Conservation (phyloP, 2,888 invertebrate genomes). For the Octodonta nipae region DNA sequence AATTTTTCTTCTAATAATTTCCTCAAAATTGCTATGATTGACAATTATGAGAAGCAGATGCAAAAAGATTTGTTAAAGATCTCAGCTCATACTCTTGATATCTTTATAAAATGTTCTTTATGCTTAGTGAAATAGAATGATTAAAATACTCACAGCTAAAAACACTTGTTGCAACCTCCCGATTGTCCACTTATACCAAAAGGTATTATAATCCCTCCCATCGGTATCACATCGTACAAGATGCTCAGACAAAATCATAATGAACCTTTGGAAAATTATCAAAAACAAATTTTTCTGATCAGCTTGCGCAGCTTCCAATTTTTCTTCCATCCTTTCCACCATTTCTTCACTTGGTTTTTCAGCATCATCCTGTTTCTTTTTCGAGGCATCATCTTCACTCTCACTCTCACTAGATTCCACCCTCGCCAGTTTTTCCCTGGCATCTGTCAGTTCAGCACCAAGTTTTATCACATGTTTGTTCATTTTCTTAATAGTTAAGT, state of each 20-base stretch:
- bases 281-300: conserved; percentile 94
- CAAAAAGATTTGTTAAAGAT: too few relatives aligned
- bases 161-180: conserved; percentile 91
- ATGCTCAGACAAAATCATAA: conserved; percentile 94
- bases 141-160: conserved; percentile 66
- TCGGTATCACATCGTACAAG: conserved; percentile 86
- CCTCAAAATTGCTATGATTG: too few relatives aligned
- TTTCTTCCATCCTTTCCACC: conserved; percentile 91
- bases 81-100: too few relatives aligned
- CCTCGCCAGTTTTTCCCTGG: conserved; percentile 72
- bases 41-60: too few relatives aligned
- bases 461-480: conserved; percentile 85
- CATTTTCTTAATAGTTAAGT: conserved; percentile 91
- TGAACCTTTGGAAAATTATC: conserved; percentile 95
- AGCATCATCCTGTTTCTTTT: conserved; percentile 33
- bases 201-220: conserved; percentile 80
- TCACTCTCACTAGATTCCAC: conserved; percentile 75
- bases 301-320: conserved; percentile 83
- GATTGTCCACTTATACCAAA: conserved; percentile 93
- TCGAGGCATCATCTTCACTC: conserved; percentile 43
- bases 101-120: too few relatives aligned
- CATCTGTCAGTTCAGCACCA: conserved; percentile 66
- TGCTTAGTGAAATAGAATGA: too few relatives aligned
- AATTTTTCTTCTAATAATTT: too few relatives aligned
- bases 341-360: conserved; percentile 66